phyloP scores from a whole-genome alignment of 2,888 invertebrate species.

The Himalopsyche kuldschensis region DNA sequence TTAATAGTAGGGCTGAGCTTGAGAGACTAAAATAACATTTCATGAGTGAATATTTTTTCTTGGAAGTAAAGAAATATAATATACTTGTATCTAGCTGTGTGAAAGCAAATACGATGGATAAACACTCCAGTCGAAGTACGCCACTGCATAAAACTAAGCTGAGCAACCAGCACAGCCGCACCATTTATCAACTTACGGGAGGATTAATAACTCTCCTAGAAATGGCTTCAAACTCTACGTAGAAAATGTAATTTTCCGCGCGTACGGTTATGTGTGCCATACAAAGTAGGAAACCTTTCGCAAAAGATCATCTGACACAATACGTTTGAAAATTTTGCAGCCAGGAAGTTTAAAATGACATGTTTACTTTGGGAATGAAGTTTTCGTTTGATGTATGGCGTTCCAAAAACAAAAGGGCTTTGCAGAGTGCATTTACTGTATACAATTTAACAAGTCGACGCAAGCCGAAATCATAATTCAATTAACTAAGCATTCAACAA shows the following conservation, averaged over 20 bases:
- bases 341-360: not conserved
- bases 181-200: not conserved
- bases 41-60: too few relatives aligned
- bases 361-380: not conserved
- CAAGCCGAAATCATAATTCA: too few relatives aligned
- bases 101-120: too few relatives aligned
- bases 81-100: too few relatives aligned
- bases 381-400: not conserved
- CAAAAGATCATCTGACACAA: not conserved
- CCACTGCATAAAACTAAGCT: not conserved
- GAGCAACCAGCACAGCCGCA: not conserved
- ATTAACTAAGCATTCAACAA: too few relatives aligned
- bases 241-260: not conserved
- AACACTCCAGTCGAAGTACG: not conserved
- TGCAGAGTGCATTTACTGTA: not conserved
- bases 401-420: not conserved
- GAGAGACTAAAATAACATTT: too few relatives aligned
- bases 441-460: not conserved
- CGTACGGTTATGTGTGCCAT: not conserved
- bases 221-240: not conserved
- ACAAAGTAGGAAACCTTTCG: not conserved
- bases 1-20: too few relatives aligned
- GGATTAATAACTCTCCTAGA: not conserved
- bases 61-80: too few relatives aligned
- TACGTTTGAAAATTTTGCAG: not conserved